phyloP scores from a whole-genome alignment of 2,113 vertebrate genomes.

The Phylloscopus whistleri region DNA sequence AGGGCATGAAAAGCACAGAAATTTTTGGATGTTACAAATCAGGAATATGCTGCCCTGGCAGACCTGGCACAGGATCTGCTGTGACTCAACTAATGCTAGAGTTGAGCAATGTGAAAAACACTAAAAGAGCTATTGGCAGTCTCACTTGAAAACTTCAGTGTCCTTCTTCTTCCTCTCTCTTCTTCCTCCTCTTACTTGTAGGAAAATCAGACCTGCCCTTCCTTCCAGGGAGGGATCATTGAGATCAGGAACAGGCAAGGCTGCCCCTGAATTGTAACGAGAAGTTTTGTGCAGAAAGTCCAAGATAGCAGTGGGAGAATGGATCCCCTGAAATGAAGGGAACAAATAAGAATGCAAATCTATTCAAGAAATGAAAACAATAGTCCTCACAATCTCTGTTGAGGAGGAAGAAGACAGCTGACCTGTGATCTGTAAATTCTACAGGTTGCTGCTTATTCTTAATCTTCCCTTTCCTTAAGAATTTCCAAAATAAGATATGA shows the following conservation, averaged over 20 bases:
- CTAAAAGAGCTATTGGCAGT: neutral
- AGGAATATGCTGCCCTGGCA: neutral
- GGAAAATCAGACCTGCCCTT: neutral
- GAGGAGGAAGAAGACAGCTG: neutral
- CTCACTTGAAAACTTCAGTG: neutral
- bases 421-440: neutral
- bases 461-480: neutral
- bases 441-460: neutral
- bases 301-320: neutral
- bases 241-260: neutral
- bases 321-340: neutral
- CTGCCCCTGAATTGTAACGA: neutral
- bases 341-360: neutral
- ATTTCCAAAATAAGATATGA: neutral
- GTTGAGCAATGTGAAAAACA: neutral
- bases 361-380: neutral
- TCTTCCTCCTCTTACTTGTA: neutral
- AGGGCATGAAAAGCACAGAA: neutral
- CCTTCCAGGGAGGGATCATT: neutral
- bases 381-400: neutral
- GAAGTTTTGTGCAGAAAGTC: neutral
- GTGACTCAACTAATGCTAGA: neutral
- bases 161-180: neutral
- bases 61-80: neutral
- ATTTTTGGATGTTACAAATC: neutral